Evolutionary conservation across 2,113 vertebrate species (phyloP).

Genomic region (Odocoileus hemionus): DNA sequence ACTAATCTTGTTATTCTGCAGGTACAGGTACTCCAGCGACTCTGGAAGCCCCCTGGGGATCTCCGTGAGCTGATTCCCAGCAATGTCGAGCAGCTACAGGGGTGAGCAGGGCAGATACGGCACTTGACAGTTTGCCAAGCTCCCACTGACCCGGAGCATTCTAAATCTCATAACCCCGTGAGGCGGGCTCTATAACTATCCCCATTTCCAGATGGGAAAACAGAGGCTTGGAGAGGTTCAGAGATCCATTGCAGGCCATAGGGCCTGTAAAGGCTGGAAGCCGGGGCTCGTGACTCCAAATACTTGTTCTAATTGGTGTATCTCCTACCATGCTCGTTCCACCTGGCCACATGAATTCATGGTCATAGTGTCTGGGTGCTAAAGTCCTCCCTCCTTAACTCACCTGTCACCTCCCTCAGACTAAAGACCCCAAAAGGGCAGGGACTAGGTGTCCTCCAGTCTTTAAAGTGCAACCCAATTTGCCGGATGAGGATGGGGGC

Average conservation of each 20-base stretch:
- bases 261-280: background rate
- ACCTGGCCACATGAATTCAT: background rate
- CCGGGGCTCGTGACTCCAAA: background rate
- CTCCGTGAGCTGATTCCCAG: conserved; percentile 91
- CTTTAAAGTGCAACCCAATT: background rate
- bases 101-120: background rate
- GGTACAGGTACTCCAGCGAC: conserved; percentile 93
- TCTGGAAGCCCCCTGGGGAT: conserved; percentile 91
- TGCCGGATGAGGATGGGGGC: background rate
- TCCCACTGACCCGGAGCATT: background rate
- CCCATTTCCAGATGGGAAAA: background rate
- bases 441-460: background rate
- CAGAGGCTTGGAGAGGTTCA: background rate
- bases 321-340: background rate
- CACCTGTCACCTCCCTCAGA: background rate
- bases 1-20: conserved; percentile 94
- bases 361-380: background rate
- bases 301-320: background rate
- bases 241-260: background rate
- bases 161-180: background rate
- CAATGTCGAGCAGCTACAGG: conserved; percentile 91
- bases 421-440: background rate
- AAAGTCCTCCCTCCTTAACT: background rate
- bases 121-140: background rate
- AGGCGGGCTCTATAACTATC: background rate